Percentiles rank a stretch among this genome's conserved stretches.
These are phyloP conservation scores for Nomada fabriciana DNA, from an alignment of 2,888 invertebrate genomes.

Conservation along the genomic window DNA sequence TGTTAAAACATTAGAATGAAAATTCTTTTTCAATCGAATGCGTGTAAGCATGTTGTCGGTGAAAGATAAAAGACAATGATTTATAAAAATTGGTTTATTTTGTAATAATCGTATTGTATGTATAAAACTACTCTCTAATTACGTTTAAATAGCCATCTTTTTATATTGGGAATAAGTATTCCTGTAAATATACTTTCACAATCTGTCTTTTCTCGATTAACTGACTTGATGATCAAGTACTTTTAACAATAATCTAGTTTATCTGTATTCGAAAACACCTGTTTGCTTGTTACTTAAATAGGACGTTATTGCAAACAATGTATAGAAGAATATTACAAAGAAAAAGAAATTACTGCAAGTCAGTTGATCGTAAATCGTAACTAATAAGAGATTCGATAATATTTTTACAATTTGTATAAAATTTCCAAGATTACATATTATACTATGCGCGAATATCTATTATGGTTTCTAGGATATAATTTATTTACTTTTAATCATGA, in stretches of 20 bases:
- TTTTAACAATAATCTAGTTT: constrained; percentile 27
- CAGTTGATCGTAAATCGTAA: constrained; percentile 41
- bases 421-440: constrained; percentile 69
- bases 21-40: no score
- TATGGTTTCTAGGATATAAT: constrained; percentile 71
- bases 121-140: constrained; percentile 81
- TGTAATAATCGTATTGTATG: constrained; percentile 78
- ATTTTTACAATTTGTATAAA: constrained; percentile 30
- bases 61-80: constrained; percentile 34
- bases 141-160: constrained; percentile 72
- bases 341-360: constrained; percentile 28
- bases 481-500: constrained; percentile 70
- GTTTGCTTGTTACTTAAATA: not conserved
- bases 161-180: constrained; percentile 72
- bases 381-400: constrained; percentile 14
- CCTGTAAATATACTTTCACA: constrained; percentile 53
- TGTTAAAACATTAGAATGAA: no score
- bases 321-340: constrained; percentile 8
- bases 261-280: not conserved
- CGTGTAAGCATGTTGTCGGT: not conserved
- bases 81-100: constrained; percentile 80
- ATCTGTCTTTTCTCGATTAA: constrained; percentile 48
- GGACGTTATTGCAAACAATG: constrained; percentile 7
- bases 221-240: constrained; percentile 46
- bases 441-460: constrained; percentile 74